These are phyloP conservation scores for Stenopsyche tienmushanensis DNA, from an alignment of 1,140 invertebrate species.

Conservation along the genomic window DNA sequence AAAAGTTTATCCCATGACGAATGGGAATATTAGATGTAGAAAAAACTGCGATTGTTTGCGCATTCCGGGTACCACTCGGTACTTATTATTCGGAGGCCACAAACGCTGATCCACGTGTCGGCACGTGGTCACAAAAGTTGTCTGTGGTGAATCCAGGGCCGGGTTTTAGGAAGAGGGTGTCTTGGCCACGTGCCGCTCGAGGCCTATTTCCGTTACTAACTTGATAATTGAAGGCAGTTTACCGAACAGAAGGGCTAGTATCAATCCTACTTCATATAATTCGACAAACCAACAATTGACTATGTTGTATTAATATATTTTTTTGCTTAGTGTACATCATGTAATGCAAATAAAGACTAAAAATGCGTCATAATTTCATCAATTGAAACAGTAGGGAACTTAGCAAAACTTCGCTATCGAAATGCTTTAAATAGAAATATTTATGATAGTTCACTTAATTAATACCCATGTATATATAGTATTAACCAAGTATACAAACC, in stretches of 20 bases:
- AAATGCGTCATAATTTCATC: too few relatives aligned
- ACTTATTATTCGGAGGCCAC: conserved; percentile 38
- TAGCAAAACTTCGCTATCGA: not conserved
- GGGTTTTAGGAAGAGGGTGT: not conserved
- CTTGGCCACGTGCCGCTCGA: conserved; percentile 48
- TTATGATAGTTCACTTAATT: too few relatives aligned
- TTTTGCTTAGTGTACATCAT: too few relatives aligned
- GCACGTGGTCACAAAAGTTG: conserved; percentile 11
- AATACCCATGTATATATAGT: too few relatives aligned
- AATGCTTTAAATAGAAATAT: too few relatives aligned
- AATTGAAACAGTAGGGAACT: too few relatives aligned
- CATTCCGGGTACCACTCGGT: conserved; percentile 18
- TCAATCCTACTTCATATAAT: too few relatives aligned
- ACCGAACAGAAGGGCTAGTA: not conserved
- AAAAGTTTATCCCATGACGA: conserved; percentile 2
- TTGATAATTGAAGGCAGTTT: conserved; percentile 47
- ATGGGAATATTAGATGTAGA: conserved; percentile 5
- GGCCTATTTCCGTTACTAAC: conserved; percentile 52
- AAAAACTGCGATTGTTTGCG: conserved; percentile 14
- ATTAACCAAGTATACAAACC: too few relatives aligned
- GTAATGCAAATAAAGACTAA: too few relatives aligned
- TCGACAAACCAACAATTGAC: too few relatives aligned
- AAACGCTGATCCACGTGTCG: conserved; percentile 37
- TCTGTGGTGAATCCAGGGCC: not conserved
- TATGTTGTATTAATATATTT: too few relatives aligned